Conservation (phyloP, 53 echinoderm and acorn worm genomes). For the Stichopus horrens region DNA sequence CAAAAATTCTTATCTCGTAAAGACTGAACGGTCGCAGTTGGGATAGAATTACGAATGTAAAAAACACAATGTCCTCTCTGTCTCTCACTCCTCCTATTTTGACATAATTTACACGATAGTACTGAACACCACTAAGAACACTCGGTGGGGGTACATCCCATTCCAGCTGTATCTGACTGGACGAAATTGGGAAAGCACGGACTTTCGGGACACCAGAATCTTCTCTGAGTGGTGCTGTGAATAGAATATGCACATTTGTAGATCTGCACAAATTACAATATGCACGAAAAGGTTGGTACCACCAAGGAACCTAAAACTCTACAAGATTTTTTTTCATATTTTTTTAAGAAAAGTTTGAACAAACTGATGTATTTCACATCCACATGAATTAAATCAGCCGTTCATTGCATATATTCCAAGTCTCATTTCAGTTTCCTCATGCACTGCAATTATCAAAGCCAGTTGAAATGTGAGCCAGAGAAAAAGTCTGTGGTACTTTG, state of each 20-base stretch:
- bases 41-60: slow-evolving; percentile 1
- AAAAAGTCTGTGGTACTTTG: too few species aligned
- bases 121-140: background rate
- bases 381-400: too few species aligned
- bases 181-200: slow-evolving; percentile 27
- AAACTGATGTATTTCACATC: too few species aligned
- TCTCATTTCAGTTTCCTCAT: too few species aligned
- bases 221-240: slow-evolving; percentile 18
- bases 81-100: background rate
- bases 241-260: background rate
- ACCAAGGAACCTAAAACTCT: too few species aligned
- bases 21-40: slow-evolving; percentile 24
- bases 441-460: too few species aligned
- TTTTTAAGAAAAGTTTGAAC: too few species aligned
- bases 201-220: background rate
- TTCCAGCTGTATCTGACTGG: slow-evolving; percentile 35
- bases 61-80: background rate
- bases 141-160: slow-evolving; percentile 4
- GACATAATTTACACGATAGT: background rate
- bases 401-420: too few species aligned
- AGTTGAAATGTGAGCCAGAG: too few species aligned
- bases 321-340: too few species aligned
- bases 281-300: too few species aligned
- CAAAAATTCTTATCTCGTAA: slow-evolving; percentile 22
- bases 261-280: background rate